Conservation (phyloP, 2,888 invertebrate species). For the Caenorhabditis imperialis region DNA sequence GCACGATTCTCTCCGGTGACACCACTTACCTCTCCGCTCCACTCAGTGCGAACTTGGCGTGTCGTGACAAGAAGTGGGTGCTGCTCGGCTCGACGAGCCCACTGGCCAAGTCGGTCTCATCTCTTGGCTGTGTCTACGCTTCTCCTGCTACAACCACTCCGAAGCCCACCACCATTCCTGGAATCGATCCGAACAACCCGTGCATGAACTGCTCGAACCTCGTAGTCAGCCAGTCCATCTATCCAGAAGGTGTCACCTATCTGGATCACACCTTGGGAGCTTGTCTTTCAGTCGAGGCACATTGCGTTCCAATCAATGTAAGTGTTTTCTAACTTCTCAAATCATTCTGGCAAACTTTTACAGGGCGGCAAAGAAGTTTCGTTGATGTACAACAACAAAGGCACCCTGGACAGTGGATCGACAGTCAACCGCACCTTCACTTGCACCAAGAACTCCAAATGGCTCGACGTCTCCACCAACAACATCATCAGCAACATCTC, state of each 20-base stretch:
- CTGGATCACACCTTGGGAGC: conserved; percentile 52
- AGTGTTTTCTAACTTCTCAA: not conserved
- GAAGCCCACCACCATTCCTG: conserved; percentile 43
- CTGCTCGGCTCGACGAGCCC: conserved; percentile 15
- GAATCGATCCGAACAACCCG: conserved; percentile 49
- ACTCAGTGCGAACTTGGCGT: conserved; percentile 47
- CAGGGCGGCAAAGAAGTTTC: conserved; percentile 39
- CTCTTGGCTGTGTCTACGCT: conserved; percentile 58
- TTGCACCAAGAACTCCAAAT: conserved; percentile 52
- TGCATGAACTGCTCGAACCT: conserved; percentile 65
- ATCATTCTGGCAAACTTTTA: not conserved
- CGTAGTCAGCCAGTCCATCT: conserved; percentile 51
- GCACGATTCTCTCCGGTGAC: conserved; percentile 58
- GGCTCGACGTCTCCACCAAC: conserved; percentile 49
- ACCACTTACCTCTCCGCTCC: conserved; percentile 30
- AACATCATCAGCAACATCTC: conserved; percentile 55
- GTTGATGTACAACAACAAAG: conserved; percentile 41
- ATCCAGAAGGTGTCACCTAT: conserved; percentile 58
- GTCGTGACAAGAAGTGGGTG: conserved; percentile 57
- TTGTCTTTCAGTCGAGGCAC: conserved; percentile 59
- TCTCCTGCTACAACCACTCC: conserved; percentile 42
- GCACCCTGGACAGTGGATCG: conserved; percentile 10
- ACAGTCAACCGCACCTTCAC: conserved; percentile 58
- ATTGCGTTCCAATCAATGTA: conserved; percentile 61
- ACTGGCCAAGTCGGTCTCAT: conserved; percentile 41